Conservation (phyloP, 2,113 vertebrate genomes). For the Hyla sarda region DNA sequence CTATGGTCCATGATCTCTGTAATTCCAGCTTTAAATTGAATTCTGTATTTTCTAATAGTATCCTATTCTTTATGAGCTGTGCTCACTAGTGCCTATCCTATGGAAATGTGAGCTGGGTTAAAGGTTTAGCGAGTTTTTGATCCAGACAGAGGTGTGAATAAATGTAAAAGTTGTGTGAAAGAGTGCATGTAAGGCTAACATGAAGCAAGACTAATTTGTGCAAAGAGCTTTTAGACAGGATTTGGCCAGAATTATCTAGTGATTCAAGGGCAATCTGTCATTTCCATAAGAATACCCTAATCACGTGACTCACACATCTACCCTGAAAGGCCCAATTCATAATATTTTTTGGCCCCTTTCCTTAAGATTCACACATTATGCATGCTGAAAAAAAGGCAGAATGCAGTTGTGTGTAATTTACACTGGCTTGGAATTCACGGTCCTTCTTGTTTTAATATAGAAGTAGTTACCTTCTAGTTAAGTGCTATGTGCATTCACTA, state of each 20-base stretch:
- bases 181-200: conserved; percentile 42
- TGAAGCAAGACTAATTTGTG: conserved; percentile 37
- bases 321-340: conserved; percentile 55
- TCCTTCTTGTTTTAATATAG: conserved; percentile 47
- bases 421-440: conserved; percentile 54
- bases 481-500: conserved; percentile 55
- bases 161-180: conserved; percentile 57
- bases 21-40: not conserved
- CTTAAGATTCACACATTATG: conserved; percentile 34
- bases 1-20: not conserved
- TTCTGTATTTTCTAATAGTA: not conserved
- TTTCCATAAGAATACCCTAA: conserved; percentile 58
- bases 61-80: not conserved
- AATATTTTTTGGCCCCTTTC: conserved; percentile 53
- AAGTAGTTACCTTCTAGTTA: conserved; percentile 54
- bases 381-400: conserved; percentile 52
- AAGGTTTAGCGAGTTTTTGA: conserved; percentile 52
- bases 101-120: conserved; percentile 40
- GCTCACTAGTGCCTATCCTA: conserved; percentile 18
- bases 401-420: conserved; percentile 52
- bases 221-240: conserved; percentile 56
- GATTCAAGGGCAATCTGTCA: conserved; percentile 26
- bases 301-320: conserved; percentile 47
- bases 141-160: conserved; percentile 56
- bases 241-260: conserved; percentile 60